These are phyloP conservation scores for Syrphus vitripennis DNA, from an alignment of 2,888 invertebrate genomes.

Conservation along the genomic window DNA sequence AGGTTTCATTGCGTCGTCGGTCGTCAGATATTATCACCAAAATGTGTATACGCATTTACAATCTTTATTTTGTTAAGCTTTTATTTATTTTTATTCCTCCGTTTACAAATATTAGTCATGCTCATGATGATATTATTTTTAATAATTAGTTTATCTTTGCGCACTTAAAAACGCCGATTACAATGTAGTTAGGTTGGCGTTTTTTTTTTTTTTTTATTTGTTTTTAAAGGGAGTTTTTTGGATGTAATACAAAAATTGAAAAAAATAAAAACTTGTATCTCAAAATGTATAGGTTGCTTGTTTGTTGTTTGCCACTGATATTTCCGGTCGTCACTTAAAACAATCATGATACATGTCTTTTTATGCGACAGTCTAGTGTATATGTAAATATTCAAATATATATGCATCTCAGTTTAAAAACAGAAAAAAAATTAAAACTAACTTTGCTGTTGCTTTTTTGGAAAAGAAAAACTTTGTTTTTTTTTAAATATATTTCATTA, in stretches of 20 bases:
- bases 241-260: too few relatives aligned
- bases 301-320: neutral
- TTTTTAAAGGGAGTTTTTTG: neutral
- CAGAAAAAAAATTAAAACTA: neutral
- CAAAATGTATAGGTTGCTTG: neutral
- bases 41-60: constrained; percentile 4
- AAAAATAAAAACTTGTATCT: too few relatives aligned
- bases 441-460: neutral
- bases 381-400: neutral
- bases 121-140: neutral
- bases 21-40: neutral
- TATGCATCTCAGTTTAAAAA: neutral
- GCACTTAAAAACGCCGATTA: neutral
- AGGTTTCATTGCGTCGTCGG: neutral
- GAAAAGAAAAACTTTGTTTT: neutral
- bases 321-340: neutral
- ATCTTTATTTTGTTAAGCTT: neutral
- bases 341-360: neutral
- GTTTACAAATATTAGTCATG: constrained; percentile 12
- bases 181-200: neutral
- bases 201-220: neutral
- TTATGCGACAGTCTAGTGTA: neutral
- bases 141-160: neutral
- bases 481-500: neutral
- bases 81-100: neutral